These are phyloP conservation scores for Pseudorasbora parva DNA, from an alignment of 2,113 vertebrate species.

Conservation along the genomic window DNA sequence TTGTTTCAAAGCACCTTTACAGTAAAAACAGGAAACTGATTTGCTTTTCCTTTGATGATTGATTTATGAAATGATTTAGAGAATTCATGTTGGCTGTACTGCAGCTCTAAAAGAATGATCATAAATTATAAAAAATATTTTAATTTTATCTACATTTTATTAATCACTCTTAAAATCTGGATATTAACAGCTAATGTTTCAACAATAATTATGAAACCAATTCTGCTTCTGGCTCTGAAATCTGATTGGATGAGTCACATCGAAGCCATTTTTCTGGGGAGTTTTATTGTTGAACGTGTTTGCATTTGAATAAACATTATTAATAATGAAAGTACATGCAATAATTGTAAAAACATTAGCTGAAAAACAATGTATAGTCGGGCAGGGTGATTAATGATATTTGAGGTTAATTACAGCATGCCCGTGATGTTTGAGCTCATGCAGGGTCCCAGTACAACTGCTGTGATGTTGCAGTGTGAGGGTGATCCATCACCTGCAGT, in stretches of 20 bases:
- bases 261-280: too few relatives aligned
- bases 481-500: slow-evolving; percentile 3
- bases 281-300: background rate
- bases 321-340: background rate
- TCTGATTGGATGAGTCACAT: background rate
- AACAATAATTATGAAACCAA: background rate
- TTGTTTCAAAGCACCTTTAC: too few relatives aligned
- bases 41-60: too few relatives aligned
- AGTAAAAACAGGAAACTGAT: too few relatives aligned
- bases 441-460: background rate
- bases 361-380: background rate
- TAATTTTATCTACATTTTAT: background rate
- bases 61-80: too few relatives aligned
- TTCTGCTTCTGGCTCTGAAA: background rate
- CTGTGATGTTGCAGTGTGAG: background rate
- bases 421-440: background rate
- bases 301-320: background rate
- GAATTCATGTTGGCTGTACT: too few relatives aligned
- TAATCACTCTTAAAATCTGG: background rate
- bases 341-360: background rate
- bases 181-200: background rate
- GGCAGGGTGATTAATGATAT: background rate
- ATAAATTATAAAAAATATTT: too few relatives aligned
- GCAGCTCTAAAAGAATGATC: too few relatives aligned
- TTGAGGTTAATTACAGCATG: background rate